Base-by-base conservation (phyloP, 2,797 vertebrate genomes). In the Rhodeus uyekii region DNA sequence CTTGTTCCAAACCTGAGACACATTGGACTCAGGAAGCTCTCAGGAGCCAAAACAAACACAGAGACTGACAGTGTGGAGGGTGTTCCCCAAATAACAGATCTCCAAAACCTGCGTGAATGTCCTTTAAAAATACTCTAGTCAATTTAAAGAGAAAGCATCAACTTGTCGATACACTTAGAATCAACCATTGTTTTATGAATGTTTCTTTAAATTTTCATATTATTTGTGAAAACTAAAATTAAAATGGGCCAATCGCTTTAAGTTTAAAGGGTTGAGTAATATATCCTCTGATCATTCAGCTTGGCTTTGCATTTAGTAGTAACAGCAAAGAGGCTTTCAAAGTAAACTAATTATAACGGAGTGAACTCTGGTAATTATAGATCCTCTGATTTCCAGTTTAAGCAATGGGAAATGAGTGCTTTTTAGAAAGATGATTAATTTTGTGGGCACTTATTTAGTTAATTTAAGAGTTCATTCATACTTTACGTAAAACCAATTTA, bases 1-100 rank as follows among this genome's bases (percentile, higher is more conserved):
- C 73, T 76, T 68, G 80, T 68, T 76, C 63, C 61, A 82, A 76
- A 76, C 24, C 48, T 76, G 73, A 68, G 80, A 76, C 80, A 68
- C 27, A 44, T n/a, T 75, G 7, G 10, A 67, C 71, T 34, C 72
- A 53, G 80, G 72, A 82, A 75, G 80, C 34, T 50, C 27, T 12
- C n/a, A 22, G 29, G 71, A 55, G 71, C 80, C 61, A 82, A 82
- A 82, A 55, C 27, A 82, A 82, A 58, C 60, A 53, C 36, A 19
- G 19, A 68, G 63, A 76, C 48, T 67, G 46, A 68, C 61, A 44
- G 61, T 29, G 18, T 50, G 24, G 16, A 81, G 69, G 69, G 44
- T 65, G 72, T 76, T 82, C 34, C 48, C 61, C 61, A 68, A 75
- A 76, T 76, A 76, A 53, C 46, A 67, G 36, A 65, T 8, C 46